These are phyloP conservation scores for Thamnophis sirtalis DNA, from an alignment of 2,113 vertebrate species.

Conservation along the genomic window DNA sequence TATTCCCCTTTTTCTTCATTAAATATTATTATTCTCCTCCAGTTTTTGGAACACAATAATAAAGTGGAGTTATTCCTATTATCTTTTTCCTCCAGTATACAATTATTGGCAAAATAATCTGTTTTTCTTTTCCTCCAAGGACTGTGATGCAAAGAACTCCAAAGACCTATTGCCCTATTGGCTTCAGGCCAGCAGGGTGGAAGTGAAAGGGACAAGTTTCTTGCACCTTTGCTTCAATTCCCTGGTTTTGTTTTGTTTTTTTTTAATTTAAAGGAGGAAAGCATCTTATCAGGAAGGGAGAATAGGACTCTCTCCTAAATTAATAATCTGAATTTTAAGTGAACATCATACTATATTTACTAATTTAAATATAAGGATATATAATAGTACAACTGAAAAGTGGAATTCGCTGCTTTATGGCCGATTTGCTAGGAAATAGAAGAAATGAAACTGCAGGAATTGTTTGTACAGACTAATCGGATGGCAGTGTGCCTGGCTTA, in stretches of 20 bases:
- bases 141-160: not conserved
- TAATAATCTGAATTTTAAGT: not conserved
- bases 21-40: not conserved
- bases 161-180: not conserved
- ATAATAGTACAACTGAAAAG: not conserved
- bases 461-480: slow-evolving; percentile 21
- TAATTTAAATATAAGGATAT: not conserved
- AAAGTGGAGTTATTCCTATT: not conserved
- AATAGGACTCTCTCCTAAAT: not conserved
- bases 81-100: not conserved
- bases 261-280: not conserved
- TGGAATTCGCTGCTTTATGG: not conserved
- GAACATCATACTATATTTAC: not conserved
- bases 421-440: slow-evolving; percentile 34
- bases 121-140: not conserved
- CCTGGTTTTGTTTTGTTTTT: not conserved
- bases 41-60: not conserved
- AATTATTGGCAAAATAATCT: not conserved
- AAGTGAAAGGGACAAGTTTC: not conserved
- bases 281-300: not conserved
- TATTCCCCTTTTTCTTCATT: not conserved
- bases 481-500: slow-evolving; percentile 34
- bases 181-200: not conserved
- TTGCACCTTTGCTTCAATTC: not conserved
- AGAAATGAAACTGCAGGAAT: not conserved